phyloP scores from a whole-genome alignment of 2,888 invertebrate genomes.

The Cordilura impudica region DNA sequence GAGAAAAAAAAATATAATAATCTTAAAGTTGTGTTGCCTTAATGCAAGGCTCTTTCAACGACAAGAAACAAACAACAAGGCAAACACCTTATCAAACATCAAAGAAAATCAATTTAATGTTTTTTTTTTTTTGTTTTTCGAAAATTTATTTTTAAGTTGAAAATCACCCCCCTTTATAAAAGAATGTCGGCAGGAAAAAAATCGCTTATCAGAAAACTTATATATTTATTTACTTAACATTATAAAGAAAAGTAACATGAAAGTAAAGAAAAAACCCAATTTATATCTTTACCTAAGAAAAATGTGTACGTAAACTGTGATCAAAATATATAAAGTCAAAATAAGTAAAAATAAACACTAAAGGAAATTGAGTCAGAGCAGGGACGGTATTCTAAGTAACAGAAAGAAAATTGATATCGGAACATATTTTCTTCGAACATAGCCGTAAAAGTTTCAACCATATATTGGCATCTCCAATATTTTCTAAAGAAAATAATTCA shows the following conservation, averaged over 20 bases:
- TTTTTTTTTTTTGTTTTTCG: slow-evolving; percentile 14
- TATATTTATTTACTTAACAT: slow-evolving; percentile 61
- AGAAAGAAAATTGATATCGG: too few relatives aligned
- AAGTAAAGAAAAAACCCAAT: slow-evolving; percentile 48
- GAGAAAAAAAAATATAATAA: slow-evolving; percentile 1
- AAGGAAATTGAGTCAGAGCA: slow-evolving; percentile 40
- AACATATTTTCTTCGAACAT: too few relatives aligned
- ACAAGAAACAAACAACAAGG: slow-evolving; percentile 71
- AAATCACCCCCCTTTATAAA: slow-evolving; percentile 27
- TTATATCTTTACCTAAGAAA: slow-evolving; percentile 55
- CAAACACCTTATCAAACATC: slow-evolving; percentile 73
- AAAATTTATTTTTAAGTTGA: slow-evolving; percentile 17
- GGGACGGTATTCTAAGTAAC: slow-evolving; percentile 11
- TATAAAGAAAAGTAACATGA: slow-evolving; percentile 28
- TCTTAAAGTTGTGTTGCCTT: neutral
- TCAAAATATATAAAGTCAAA: slow-evolving; percentile 51
- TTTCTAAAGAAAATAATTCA: too few relatives aligned
- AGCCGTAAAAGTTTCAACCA: too few relatives aligned
- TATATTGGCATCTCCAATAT: too few relatives aligned
- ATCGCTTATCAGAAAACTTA: slow-evolving; percentile 61
- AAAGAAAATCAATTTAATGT: slow-evolving; percentile 69
- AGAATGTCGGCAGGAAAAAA: slow-evolving; percentile 38
- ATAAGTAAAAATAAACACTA: slow-evolving; percentile 58
- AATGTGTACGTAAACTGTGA: slow-evolving; percentile 54
- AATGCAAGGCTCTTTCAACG: neutral